phyloP scores from a whole-genome alignment of 2,113 vertebrate species.

The Genyomyrus donnyi region DNA sequence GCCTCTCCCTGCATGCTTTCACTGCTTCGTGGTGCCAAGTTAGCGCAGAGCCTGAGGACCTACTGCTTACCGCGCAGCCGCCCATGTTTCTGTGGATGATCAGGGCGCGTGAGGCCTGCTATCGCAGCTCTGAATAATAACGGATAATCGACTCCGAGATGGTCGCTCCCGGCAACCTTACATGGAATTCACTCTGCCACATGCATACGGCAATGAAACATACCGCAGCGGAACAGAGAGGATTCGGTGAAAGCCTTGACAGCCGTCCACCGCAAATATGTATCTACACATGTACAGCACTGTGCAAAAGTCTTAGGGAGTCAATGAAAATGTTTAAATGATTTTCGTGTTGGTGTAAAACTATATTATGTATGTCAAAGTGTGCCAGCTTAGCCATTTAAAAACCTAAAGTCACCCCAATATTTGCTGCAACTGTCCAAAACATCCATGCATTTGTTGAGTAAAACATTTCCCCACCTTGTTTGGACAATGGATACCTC shows the following conservation, averaged over 20 bases:
- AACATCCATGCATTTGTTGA: background rate
- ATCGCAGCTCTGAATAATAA: slow-evolving; percentile 11
- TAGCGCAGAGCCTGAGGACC: slow-evolving; percentile 18
- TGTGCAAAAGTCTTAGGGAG: background rate
- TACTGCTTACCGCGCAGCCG: slow-evolving; percentile 22
- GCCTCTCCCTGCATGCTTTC: slow-evolving; percentile 21
- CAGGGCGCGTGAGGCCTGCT: background rate
- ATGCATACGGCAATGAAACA: background rate
- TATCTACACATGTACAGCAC: background rate
- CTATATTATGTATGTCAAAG: background rate
- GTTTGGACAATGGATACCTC: background rate
- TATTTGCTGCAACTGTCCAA: background rate
- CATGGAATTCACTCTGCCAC: background rate
- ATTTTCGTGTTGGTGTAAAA: background rate
- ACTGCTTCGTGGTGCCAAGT: slow-evolving; percentile 17
- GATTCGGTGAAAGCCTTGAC: background rate
- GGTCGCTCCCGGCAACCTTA: background rate
- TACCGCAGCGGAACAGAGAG: background rate
- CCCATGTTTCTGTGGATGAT: slow-evolving; percentile 23
- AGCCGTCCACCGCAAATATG: background rate
- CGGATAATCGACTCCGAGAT: background rate
- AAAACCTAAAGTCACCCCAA: background rate
- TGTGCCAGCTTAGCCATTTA: background rate
- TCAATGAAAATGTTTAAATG: background rate
- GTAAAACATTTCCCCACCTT: background rate